A percentile compares a stretch with the other conserved stretches of the same genome.
phyloP scores from a whole-genome alignment of 64 coral and sea anemone species.

The Dendrophyllia cribrosa region DNA sequence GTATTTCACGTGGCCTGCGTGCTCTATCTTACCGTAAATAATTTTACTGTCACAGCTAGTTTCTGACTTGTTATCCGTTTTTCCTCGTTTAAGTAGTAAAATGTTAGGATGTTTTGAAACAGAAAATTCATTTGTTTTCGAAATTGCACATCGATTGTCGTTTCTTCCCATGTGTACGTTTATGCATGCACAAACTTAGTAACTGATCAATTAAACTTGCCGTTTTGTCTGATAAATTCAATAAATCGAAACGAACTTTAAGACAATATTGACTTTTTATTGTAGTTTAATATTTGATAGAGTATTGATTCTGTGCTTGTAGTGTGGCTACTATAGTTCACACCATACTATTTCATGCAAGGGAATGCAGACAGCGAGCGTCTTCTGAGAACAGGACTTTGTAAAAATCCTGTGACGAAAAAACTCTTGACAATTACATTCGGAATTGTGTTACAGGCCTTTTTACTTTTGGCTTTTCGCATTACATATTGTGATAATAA shows the following conservation, averaged over 20 bases:
- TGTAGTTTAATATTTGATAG: slow-evolving; percentile 1
- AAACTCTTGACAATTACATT: background rate
- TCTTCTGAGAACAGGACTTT: background rate
- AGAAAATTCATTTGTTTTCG: background rate
- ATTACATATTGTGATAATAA: too few relatives aligned
- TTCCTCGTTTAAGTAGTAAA: too few relatives aligned
- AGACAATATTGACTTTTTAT: background rate
- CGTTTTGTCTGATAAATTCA: too few relatives aligned
- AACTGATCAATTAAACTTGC: background rate
- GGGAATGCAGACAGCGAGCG: background rate
- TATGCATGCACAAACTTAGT: background rate
- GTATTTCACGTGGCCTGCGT: slow-evolving; percentile 1
- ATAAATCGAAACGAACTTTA: background rate
- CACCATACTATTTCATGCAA: background rate
- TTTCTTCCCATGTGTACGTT: slow-evolving; percentile 12
- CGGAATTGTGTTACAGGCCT: too few relatives aligned
- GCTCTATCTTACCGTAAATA: slow-evolving; percentile 11
- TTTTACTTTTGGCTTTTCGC: too few relatives aligned
- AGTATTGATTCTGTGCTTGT: background rate
- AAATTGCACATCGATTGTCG: slow-evolving; percentile 9
- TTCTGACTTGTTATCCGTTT: too few relatives aligned
- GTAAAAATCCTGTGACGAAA: background rate
- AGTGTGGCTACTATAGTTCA: background rate
- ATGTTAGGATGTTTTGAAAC: background rate
- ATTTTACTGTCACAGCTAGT: background rate